Base-by-base conservation (phyloP, 2,113 vertebrate genomes). In the Hippopotamus amphibius region DNA sequence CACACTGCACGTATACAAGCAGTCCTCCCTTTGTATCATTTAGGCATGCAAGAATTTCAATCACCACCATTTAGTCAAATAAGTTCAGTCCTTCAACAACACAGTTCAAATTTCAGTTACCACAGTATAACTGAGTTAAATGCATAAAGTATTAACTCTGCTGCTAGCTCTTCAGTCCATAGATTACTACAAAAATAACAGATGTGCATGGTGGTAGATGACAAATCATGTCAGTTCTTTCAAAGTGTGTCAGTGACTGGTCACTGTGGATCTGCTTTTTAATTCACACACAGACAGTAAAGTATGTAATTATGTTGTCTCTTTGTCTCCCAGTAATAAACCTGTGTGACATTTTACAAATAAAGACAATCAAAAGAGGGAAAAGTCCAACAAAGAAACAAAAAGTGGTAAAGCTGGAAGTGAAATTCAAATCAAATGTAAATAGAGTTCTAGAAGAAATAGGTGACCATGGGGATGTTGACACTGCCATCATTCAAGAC, bases 41-140 rank as follows among this genome's bases (percentile, higher is more conserved):
- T 96, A 79, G 90, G 55, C 59, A 91, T 50, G 86, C 55, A 86
- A 2, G 17, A 89, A 90, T 77, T 92, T 93, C 50, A 65, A 28
- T 97, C 63, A 90, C 28, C 76, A 92, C 57, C 24, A 46, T 96
- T 88, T 77, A 74, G 61, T 59, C 66, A 43, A 93, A 88, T 93
- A 80, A 90, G n/a, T 82, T 53, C 41, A 94, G 85, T 72, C 69
- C 71, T 85, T 63, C 77, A 88, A 90, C 22, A 83, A 80, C 28
- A 84, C 7, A 65, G 69, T 41, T 82, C 85, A 66, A 88, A 85
- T 89, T 92, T 87, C 76, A 88, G 61, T 92, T 65, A 74, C 61
- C 69, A 59, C 4, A 48, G 37, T 79, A 46, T 79, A 95, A 63
- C 26, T 83, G n/a, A 86, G 57, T 77, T 86, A 90, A 93, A 50